A percentile compares a stretch with the other conserved stretches of the same genome.
Conservation (phyloP, 1,140 invertebrate species). For the Carposina sasakii region DNA sequence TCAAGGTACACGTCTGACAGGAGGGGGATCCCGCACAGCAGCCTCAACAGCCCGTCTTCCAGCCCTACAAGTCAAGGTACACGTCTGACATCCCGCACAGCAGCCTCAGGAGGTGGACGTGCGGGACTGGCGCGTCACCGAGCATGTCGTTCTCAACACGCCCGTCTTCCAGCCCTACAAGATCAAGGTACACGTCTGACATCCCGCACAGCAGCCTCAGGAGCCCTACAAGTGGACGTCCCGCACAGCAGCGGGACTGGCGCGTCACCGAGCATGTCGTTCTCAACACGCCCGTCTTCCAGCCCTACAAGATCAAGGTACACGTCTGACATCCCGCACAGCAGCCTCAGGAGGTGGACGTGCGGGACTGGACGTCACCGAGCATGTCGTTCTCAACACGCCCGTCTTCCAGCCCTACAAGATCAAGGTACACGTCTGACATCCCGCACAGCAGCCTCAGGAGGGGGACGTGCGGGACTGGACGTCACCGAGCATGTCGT, state of each 20-base stretch:
- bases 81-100: too few species aligned
- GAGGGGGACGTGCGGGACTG: slow-evolving; percentile 85
- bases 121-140: slow-evolving; percentile 81
- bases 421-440: slow-evolving; percentile 77
- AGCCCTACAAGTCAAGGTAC: slow-evolving; percentile 88
- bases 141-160: slow-evolving; percentile 80
- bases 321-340: too few species aligned
- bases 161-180: slow-evolving; percentile 95
- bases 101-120: slow-evolving; percentile 82
- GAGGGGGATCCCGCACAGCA: too few species aligned
- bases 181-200: slow-evolving; percentile 77
- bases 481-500: slow-evolving; percentile 79
- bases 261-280: slow-evolving; percentile 77
- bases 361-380: slow-evolving; percentile 83
- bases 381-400: slow-evolving; percentile 80
- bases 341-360: slow-evolving; percentile 80
- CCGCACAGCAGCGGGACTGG: slow-evolving; percentile 88
- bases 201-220: too few species aligned
- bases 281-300: slow-evolving; percentile 90
- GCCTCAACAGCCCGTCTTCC: slow-evolving; percentile 90
- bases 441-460: too few species aligned
- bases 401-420: slow-evolving; percentile 95
- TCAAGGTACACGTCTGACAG: too few species aligned
- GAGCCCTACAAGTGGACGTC: slow-evolving; percentile 85
- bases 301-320: slow-evolving; percentile 90